phyloP scores from a whole-genome alignment of 1,140 invertebrate genomes.

The Atopsyche davidsoni region DNA sequence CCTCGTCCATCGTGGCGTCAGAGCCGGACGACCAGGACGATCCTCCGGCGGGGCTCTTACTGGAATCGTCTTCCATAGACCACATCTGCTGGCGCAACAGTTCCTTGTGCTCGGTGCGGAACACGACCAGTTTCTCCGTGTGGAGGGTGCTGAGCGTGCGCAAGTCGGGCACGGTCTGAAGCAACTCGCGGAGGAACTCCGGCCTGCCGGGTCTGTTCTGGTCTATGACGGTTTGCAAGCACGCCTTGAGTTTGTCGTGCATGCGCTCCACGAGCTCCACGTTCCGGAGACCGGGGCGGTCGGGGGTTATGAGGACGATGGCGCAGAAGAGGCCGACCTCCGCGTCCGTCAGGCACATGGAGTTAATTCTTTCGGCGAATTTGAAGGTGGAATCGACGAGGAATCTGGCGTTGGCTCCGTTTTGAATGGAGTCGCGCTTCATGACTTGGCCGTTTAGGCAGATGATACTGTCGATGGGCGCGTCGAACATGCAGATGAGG shows the following conservation, averaged over 20 bases:
- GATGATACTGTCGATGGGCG: slow-evolving; percentile 83
- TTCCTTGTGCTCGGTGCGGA: slow-evolving; percentile 83
- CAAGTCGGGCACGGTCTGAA: slow-evolving; percentile 92
- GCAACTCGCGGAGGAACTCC: slow-evolving; percentile 75
- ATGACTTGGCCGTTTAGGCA: slow-evolving; percentile 89
- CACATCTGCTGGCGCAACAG: slow-evolving; percentile 64
- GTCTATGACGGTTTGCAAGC: slow-evolving; percentile 79
- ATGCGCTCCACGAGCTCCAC: slow-evolving; percentile 87
- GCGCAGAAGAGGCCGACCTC: slow-evolving; percentile 93
- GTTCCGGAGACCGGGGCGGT: slow-evolving; percentile 87
- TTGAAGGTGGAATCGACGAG: slow-evolving; percentile 96
- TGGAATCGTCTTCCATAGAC: slow-evolving; percentile 57
- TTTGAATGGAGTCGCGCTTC: slow-evolving; percentile 82
- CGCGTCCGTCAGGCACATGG: slow-evolving; percentile 81
- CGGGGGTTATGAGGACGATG: slow-evolving; percentile 88
- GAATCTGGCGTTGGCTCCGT: slow-evolving; percentile 85
- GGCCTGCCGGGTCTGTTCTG: slow-evolving; percentile 78
- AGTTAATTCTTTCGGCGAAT: slow-evolving; percentile 90
- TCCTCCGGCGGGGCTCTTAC: slow-evolving; percentile 52
- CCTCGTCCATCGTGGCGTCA: slow-evolving; percentile 65
- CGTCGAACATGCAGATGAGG: slow-evolving; percentile 89
- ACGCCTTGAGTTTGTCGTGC: slow-evolving; percentile 79
- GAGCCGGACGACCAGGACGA: slow-evolving; percentile 63
- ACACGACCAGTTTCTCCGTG: slow-evolving; percentile 90
- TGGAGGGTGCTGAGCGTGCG: slow-evolving; percentile 92